Conservation (phyloP, 1,140 invertebrate species). For the Choristoneura fumiferana region DNA sequence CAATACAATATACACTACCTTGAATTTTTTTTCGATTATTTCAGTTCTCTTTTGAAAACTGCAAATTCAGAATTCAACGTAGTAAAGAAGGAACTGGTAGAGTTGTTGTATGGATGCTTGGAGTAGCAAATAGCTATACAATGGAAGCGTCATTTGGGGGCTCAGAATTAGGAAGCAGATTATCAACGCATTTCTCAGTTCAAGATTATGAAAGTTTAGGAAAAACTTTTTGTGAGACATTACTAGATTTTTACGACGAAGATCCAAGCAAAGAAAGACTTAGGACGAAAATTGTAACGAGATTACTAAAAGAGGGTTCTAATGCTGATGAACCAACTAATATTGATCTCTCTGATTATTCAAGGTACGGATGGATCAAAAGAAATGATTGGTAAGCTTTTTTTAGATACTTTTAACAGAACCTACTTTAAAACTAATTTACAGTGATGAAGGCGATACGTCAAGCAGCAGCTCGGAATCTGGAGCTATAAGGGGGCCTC, state of each 20-base stretch:
- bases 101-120: slow-evolving; percentile 96
- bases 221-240: slow-evolving; percentile 93
- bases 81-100: slow-evolving; percentile 95
- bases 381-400: no score
- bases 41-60: slow-evolving; percentile 95
- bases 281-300: slow-evolving; percentile 87
- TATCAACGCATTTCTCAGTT: slow-evolving; percentile 91
- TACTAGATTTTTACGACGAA: slow-evolving; percentile 94
- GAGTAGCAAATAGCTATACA: slow-evolving; percentile 95
- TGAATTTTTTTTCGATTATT: slow-evolving; percentile 42
- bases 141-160: slow-evolving; percentile 97
- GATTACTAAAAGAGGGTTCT: slow-evolving; percentile 89
- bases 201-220: slow-evolving; percentile 87
- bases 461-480: slow-evolving; percentile 82
- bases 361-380: slow-evolving; percentile 80
- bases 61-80: slow-evolving; percentile 95
- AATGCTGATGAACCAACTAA: slow-evolving; percentile 92
- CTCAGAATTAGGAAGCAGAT: slow-evolving; percentile 87
- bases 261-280: slow-evolving; percentile 91
- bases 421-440: slow-evolving; percentile 25
- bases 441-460: slow-evolving; percentile 88
- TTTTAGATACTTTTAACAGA: slow-evolving; percentile 7
- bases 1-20: neutral
- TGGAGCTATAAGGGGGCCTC: slow-evolving; percentile 40
- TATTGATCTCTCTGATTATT: slow-evolving; percentile 91